phyloP scores from a whole-genome alignment of 2,888 invertebrate species.

The Pachymerium ferrugineum region DNA sequence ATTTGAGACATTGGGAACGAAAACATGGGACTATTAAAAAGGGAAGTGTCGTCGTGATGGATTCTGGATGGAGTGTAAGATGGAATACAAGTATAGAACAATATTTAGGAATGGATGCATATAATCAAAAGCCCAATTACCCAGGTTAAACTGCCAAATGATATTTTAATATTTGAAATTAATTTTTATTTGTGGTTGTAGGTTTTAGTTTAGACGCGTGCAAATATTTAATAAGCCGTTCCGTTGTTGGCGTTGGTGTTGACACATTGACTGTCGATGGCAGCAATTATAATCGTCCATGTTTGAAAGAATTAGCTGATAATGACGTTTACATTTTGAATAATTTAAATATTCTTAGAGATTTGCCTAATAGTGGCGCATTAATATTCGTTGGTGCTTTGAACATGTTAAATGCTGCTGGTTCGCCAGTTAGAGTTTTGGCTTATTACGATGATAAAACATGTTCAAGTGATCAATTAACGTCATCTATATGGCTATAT shows the following conservation, averaged over 20 bases:
- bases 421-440: not conserved
- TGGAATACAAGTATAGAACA: not conserved
- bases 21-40: not conserved
- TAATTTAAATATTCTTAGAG: not conserved
- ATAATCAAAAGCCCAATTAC: not conserved
- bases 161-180: not conserved
- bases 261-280: not conserved
- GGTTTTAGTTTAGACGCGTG: not conserved
- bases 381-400: not conserved
- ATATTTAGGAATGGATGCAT: not conserved
- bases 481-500: too few species aligned
- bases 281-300: not conserved
- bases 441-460: too few species aligned
- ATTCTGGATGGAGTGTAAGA: not conserved
- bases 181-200: not conserved
- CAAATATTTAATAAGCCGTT: not conserved
- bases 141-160: not conserved
- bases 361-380: not conserved
- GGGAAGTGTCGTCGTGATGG: not conserved
- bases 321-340: not conserved
- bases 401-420: not conserved
- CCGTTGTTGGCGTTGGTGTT: not conserved
- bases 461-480: too few species aligned
- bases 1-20: not conserved
- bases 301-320: not conserved